These are phyloP conservation scores for Coelopa pilipes DNA, from an alignment of 2,888 invertebrate genomes.

Conservation along the genomic window DNA sequence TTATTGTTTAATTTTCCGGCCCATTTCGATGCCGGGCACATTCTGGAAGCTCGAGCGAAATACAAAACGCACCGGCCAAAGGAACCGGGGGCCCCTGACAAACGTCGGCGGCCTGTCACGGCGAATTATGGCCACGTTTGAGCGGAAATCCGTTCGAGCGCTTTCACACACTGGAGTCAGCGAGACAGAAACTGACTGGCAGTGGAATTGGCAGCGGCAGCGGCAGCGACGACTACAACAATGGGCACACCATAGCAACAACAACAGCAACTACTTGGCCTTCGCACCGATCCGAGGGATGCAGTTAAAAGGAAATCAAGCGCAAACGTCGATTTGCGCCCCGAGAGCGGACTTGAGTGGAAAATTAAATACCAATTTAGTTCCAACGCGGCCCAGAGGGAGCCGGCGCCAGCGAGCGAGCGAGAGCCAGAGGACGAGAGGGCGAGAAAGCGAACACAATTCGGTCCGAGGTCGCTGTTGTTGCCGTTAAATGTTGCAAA, in stretches of 20 bases:
- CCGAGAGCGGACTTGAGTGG: conserved; percentile 10
- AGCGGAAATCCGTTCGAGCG: conserved; percentile 1
- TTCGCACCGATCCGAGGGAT: background rate
- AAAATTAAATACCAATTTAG: conserved; percentile 34
- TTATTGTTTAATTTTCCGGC: no score
- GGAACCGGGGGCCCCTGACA: background rate
- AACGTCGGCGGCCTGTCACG: conserved; percentile 22
- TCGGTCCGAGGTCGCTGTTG: background rate
- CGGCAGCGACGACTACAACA: background rate
- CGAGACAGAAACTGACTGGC: conserved; percentile 13
- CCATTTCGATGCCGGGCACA: background rate
- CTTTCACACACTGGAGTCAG: background rate
- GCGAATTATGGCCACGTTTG: conserved; percentile 6
- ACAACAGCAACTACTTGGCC: background rate
- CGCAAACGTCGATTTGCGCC: conserved; percentile 25
- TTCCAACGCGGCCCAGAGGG: conserved; percentile 19
- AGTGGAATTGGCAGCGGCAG: background rate
- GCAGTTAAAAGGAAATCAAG: conserved; percentile 27
- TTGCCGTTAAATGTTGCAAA: conserved; percentile 25
- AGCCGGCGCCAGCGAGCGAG: background rate
- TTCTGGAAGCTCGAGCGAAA: no score
- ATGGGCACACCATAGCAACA: background rate
- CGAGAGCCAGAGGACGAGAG: background rate
- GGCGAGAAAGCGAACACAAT: background rate
- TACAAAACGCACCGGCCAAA: no score